Percentiles rank a stretch among this genome's conserved stretches.
Evolutionary conservation across 2,888 invertebrate genomes (phyloP).

Genomic region (Chymomyza fuscimana): DNA sequence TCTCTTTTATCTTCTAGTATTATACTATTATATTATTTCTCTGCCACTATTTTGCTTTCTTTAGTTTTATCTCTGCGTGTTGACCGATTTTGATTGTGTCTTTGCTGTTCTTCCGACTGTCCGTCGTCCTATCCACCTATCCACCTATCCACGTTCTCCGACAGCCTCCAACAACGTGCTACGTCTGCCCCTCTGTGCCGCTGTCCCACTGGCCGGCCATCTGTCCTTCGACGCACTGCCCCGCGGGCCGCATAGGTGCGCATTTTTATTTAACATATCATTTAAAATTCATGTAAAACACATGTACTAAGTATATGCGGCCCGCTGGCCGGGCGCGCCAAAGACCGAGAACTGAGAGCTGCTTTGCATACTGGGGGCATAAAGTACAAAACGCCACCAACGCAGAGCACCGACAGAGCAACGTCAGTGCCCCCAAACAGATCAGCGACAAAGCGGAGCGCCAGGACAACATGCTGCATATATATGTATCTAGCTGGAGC

Average conservation of each 20-base stretch:
- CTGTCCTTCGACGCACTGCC: constrained; percentile 55
- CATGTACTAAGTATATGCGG: constrained; percentile 52
- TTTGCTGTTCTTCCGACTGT: neutral
- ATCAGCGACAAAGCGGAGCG: constrained; percentile 64
- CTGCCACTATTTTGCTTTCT: constrained; percentile 9
- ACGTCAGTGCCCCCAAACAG: constrained; percentile 17
- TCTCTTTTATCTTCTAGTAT: neutral
- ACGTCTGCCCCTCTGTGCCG: constrained; percentile 38
- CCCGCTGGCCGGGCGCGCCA: constrained; percentile 1
- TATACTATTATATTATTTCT: neutral
- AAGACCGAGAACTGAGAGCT: constrained; percentile 42
- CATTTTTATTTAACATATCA: constrained; percentile 77
- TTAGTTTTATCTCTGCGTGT: constrained; percentile 18
- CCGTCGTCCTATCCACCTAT: too few species aligned
- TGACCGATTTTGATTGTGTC: neutral
- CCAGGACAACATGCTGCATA: constrained; percentile 43
- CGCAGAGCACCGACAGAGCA: constrained; percentile 15
- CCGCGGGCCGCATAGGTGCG: constrained; percentile 73
- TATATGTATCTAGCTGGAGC: too few species aligned
- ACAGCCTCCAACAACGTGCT: too few species aligned
- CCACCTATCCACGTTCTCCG: constrained; percentile 9
- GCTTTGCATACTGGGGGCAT: constrained; percentile 70
- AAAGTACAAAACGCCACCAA: constrained; percentile 50
- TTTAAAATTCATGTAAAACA: constrained; percentile 78
- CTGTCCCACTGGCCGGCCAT: constrained; percentile 34